Conservation (phyloP, 1,140 invertebrate species). For the Diachasma alloeum region DNA sequence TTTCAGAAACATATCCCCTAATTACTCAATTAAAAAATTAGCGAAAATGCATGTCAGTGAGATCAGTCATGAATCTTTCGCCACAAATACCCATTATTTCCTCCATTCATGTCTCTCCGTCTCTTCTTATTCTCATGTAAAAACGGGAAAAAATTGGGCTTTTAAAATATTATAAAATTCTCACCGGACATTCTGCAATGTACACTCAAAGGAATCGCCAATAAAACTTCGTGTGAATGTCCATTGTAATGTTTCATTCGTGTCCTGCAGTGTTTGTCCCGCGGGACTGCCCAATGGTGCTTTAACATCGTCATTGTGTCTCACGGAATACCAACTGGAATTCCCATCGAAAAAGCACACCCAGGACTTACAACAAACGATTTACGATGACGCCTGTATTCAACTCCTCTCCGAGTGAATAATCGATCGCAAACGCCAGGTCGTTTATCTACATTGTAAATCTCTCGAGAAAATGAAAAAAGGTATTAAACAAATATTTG, state of each 20-base stretch:
- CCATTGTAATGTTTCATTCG: conserved; percentile 9
- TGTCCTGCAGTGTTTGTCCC: conserved; percentile 5
- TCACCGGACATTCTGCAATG: not conserved
- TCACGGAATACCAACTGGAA: conserved; percentile 7
- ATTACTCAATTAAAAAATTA: too few relatives aligned
- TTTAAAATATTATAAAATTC: not conserved
- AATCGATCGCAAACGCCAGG: conserved; percentile 24
- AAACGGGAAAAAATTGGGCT: not conserved
- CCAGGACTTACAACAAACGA: conserved; percentile 7
- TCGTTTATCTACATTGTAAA: conserved; percentile 1
- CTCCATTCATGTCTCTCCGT: too few relatives aligned
- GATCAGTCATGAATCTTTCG: too few relatives aligned
- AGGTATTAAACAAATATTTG: not conserved
- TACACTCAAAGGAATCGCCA: not conserved
- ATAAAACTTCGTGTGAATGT: conserved; percentile 5
- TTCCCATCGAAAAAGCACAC: conserved; percentile 9
- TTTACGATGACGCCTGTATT: conserved; percentile 34
- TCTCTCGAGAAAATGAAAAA: not conserved
- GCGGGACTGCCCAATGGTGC: not conserved
- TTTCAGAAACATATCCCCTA: too few relatives aligned
- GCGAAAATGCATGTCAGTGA: too few relatives aligned
- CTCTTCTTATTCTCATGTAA: not conserved
- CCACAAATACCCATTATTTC: too few relatives aligned
- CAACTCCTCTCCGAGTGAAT: not conserved
- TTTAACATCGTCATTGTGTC: conserved; percentile 9